Percentiles rank a stretch among this genome's conserved stretches.
Conservation (phyloP, 1,140 invertebrate species). For the Aricia agestis region DNA sequence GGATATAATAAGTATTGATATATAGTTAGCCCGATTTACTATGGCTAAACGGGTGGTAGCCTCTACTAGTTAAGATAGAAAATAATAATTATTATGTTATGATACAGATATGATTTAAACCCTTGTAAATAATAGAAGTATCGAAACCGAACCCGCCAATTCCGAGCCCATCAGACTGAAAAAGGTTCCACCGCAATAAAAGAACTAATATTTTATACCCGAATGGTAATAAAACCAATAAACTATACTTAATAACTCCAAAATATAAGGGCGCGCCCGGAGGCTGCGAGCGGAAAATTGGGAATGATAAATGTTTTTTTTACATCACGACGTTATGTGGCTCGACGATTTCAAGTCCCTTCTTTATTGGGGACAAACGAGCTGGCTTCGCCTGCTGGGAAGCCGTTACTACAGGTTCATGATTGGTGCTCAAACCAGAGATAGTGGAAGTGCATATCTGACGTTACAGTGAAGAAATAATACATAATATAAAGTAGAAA, state of each 20-base stretch:
- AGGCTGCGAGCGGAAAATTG: conserved; percentile 52
- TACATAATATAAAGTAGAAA: too few relatives aligned
- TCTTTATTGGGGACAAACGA: not conserved
- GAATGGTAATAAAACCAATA: conserved; percentile 22
- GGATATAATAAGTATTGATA: too few relatives aligned
- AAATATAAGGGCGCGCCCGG: conserved; percentile 21
- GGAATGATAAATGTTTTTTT: conserved; percentile 64
- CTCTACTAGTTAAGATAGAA: too few relatives aligned
- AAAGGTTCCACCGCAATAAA: conserved; percentile 11
- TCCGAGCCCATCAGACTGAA: not conserved
- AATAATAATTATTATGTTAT: too few relatives aligned
- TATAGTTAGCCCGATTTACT: too few relatives aligned
- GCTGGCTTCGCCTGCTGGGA: too few relatives aligned
- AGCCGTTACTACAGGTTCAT: too few relatives aligned
- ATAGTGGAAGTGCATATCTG: too few relatives aligned
- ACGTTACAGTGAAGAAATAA: too few relatives aligned
- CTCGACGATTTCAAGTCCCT: conserved; percentile 41
- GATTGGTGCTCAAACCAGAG: too few relatives aligned
- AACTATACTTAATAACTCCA: conserved; percentile 14
- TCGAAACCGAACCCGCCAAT: not conserved
- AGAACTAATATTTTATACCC: conserved; percentile 4
- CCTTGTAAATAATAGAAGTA: not conserved
- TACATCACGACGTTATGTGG: conserved; percentile 52
- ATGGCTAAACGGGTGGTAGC: too few relatives aligned
- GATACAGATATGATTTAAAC: too few relatives aligned